Evolutionary conservation across 92 coral and sea anemone genomes (phyloP).

Genomic region (Parazoanthus darwini): DNA sequence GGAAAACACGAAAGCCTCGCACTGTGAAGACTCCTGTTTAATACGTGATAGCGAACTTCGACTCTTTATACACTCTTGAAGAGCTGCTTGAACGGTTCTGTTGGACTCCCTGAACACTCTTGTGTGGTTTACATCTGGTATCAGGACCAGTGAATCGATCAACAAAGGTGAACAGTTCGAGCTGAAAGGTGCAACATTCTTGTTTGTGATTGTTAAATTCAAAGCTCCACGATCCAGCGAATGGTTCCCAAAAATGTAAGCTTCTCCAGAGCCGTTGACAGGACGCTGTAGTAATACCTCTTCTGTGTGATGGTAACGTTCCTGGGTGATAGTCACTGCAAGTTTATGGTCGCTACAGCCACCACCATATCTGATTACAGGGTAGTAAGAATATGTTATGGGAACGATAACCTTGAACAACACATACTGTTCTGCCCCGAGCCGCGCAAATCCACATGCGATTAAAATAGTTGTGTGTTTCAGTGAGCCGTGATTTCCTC

Average conservation of each 20-base stretch:
- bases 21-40: conserved; percentile 51
- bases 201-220: conserved; percentile 54
- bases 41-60: conserved; percentile 43
- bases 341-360: conserved; percentile 40
- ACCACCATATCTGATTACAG: conserved; percentile 63
- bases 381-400: conserved; percentile 43
- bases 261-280: background rate
- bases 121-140: conserved; percentile 68
- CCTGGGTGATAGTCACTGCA: conserved; percentile 2
- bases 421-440: conserved; percentile 45
- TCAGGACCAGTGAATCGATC: conserved; percentile 76
- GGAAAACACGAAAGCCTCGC: conserved; percentile 69
- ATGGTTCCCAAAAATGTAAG: background rate
- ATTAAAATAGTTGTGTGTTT: no score
- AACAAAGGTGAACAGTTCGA: conserved; percentile 48
- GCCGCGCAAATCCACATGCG: conserved; percentile 60
- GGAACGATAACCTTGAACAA: conserved; percentile 43
- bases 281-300: conserved; percentile 1
- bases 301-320: conserved; percentile 7
- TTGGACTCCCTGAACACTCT: conserved; percentile 66
- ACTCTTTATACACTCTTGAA: conserved; percentile 54
- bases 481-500: no score
- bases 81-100: conserved; percentile 34
- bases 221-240: conserved; percentile 1
- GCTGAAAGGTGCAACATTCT: conserved; percentile 25